Conservation (phyloP, 2,888 invertebrate species). For the Clitarchus hookeri region DNA sequence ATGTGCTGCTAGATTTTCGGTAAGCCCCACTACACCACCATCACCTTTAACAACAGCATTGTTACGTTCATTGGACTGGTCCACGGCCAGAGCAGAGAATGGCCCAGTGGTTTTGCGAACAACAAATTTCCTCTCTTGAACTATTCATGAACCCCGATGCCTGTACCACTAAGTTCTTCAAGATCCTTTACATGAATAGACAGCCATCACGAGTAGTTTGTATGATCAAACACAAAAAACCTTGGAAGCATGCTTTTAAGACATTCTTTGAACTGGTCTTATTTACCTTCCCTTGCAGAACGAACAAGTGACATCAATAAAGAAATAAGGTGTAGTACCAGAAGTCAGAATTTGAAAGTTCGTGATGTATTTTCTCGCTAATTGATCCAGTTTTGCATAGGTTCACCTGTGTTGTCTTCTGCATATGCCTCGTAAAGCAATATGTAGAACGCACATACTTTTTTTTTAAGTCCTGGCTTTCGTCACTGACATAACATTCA, state of each 20-base stretch:
- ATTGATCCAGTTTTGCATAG: not conserved
- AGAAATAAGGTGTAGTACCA: not conserved
- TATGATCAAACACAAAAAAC: slow-evolving; percentile 15
- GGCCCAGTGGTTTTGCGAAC: slow-evolving; percentile 42
- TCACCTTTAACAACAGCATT: slow-evolving; percentile 45
- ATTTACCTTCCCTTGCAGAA: not conserved
- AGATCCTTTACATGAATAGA: slow-evolving; percentile 32
- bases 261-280: not conserved
- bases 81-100: slow-evolving; percentile 46
- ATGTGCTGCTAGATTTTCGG: slow-evolving; percentile 42
- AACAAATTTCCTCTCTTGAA: slow-evolving; percentile 40
- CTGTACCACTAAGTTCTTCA: slow-evolving; percentile 33
- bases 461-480: slow-evolving; percentile 40
- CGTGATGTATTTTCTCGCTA: not conserved
- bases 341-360: not conserved
- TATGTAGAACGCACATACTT: slow-evolving; percentile 32
- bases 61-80: slow-evolving; percentile 46
- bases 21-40: slow-evolving; percentile 43
- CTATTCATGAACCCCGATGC: slow-evolving; percentile 23
- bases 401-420: not conserved
- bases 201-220: slow-evolving; percentile 33
- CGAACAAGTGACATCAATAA: not conserved
- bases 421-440: not conserved
- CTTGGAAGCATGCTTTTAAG: not conserved
- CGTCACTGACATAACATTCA: slow-evolving; percentile 30